phyloP scores from a whole-genome alignment of 2,888 invertebrate species.

The Zelleria hepariella region DNA sequence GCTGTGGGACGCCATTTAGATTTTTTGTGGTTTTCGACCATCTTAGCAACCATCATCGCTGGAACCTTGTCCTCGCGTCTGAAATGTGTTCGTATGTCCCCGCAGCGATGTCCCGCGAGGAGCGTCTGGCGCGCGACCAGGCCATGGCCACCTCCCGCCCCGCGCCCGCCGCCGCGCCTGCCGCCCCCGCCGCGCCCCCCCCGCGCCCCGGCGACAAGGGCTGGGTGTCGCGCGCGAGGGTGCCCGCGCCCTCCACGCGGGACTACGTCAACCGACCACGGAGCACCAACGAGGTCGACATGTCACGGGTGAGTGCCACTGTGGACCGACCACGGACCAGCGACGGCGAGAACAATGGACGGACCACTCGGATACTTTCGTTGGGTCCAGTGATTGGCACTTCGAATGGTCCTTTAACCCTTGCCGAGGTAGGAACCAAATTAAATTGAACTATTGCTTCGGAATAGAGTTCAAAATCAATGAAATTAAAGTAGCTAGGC shows the following conservation, averaged over 20 bases:
- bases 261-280: constrained; percentile 97
- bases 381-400: too few species aligned
- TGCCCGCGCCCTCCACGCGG: constrained; percentile 94
- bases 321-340: neutral
- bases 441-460: too few species aligned
- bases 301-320: constrained; percentile 75
- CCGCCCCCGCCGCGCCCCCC: constrained; percentile 78
- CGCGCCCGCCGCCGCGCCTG: constrained; percentile 58
- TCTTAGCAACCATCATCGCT: too few species aligned
- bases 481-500: too few species aligned
- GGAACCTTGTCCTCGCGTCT: too few species aligned
- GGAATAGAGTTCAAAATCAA: too few species aligned
- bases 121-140: constrained; percentile 92
- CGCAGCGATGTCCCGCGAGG: constrained; percentile 89
- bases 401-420: too few species aligned
- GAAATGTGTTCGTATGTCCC: neutral
- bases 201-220: constrained; percentile 94
- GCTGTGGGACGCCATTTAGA: too few species aligned
- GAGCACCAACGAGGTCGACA: constrained; percentile 90
- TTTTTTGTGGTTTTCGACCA: too few species aligned
- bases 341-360: too few species aligned
- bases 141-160: constrained; percentile 76
- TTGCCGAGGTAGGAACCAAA: too few species aligned
- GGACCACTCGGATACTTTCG: too few species aligned
- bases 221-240: constrained; percentile 94